A percentile compares a stretch with the other conserved stretches of the same genome.
Evolutionary conservation across 2,797 vertebrate species (phyloP).

Genomic region (Ctenosaura bakeri): DNA sequence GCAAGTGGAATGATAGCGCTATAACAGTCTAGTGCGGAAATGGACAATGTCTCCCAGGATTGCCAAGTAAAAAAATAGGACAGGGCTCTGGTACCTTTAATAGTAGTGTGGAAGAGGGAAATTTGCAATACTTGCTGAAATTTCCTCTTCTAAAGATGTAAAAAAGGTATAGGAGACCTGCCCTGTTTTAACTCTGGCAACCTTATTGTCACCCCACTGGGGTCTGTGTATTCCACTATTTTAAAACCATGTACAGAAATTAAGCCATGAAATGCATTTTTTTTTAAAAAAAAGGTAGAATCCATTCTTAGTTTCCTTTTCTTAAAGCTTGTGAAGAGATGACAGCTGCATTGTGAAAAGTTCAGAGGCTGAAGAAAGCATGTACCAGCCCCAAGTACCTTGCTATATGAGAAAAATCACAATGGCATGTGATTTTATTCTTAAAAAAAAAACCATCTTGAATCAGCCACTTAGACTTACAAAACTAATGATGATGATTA

Average conservation of each 20-base stretch:
- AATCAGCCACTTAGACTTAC: slow-evolving; percentile 74
- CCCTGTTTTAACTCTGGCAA: neutral
- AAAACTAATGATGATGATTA: slow-evolving; percentile 79
- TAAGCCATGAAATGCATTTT: neutral
- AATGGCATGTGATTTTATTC: slow-evolving; percentile 65
- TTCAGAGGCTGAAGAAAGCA: slow-evolving; percentile 73
- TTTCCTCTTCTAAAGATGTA: neutral
- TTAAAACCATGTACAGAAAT: neutral
- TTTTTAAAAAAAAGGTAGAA: neutral
- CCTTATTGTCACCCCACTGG: neutral
- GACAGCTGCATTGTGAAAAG: slow-evolving; percentile 68
- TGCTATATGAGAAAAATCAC: slow-evolving; percentile 65
- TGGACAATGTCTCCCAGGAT: too few species aligned
- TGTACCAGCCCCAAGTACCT: slow-evolving; percentile 55
- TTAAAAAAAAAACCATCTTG: slow-evolving; percentile 38
- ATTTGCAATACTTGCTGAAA: neutral
- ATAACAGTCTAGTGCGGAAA: too few species aligned
- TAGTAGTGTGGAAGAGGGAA: too few species aligned
- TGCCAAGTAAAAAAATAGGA: too few species aligned
- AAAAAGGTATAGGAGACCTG: neutral
- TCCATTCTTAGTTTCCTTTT: slow-evolving; percentile 55
- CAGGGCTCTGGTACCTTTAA: too few species aligned
- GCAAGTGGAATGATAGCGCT: too few species aligned
- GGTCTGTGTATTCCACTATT: neutral
- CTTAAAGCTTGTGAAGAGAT: slow-evolving; percentile 55